Evolutionary conservation across 2,113 vertebrate species (phyloP), one percentile per base, ranked within the genome.

Genomic region (Neolamprologus devosi): DNA sequence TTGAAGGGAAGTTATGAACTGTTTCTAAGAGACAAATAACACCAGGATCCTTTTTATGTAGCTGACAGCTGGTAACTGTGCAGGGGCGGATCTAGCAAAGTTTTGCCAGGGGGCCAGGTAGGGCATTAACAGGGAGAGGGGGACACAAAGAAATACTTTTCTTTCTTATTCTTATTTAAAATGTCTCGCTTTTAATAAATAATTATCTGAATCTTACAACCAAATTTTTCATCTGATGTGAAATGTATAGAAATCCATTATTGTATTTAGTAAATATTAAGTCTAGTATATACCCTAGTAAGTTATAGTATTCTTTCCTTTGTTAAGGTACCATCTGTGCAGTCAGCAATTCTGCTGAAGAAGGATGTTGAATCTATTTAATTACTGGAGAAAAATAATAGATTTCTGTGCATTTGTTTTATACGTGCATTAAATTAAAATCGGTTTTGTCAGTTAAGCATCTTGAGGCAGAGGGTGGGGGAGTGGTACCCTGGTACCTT

Each of bases 61-160:
- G 47, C 17, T 51, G 8, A 51, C 17, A 1, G 17, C 47, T 51
- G 17, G 17, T 51, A 5, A 9, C 1, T 49, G 47, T 19, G 47
- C 17, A 19, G 47, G 47, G 4, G 47, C 2, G 3, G 0, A 0
- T 19, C 8, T 49, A 9, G 17, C 3, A 19, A 51, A 51, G 47
- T 19, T 5, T 49, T 49, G 47, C 47, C 47, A 4, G 16, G 16
- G 45, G 47, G 7, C 0, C 45, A 45, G 42, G 42, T 45, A 1
- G 13, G 6, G 13, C 13, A 45, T 45, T 45, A 45, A 45, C 42
- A 45, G 42, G 42, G 42, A 45, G 1, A 16, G 6, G 42, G 2
- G 42, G 42, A 0, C 42, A 45, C 3, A 45, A 45, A 6, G 12
- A 45, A 14, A 45, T 45, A 45, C 42, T 4, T 45, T 45, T 45